phyloP scores from a whole-genome alignment of 92 coral and sea anemone genomes.

The Virgularia gustaviana region DNA sequence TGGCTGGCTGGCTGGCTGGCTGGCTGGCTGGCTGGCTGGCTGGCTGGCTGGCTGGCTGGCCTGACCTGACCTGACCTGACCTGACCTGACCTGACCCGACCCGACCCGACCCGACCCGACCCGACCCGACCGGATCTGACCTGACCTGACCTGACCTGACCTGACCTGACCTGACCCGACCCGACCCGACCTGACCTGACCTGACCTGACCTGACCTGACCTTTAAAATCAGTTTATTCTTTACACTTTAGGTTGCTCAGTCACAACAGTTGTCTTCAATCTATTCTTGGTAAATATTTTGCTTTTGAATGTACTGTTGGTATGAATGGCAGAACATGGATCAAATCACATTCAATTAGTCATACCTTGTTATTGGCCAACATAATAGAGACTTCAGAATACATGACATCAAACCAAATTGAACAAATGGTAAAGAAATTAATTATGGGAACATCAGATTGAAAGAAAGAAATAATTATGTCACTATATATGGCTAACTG shows the following conservation, averaged over 20 bases:
- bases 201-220: neutral
- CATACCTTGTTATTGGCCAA: constrained; percentile 76
- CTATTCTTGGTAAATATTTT: constrained; percentile 74
- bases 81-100: too few relatives aligned
- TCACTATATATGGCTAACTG: too few relatives aligned
- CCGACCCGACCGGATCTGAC: too few relatives aligned
- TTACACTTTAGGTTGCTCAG: constrained; percentile 66
- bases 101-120: too few relatives aligned
- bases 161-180: neutral
- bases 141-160: neutral
- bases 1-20: too few relatives aligned
- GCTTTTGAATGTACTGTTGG: constrained; percentile 92
- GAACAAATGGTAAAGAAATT: constrained; percentile 76
- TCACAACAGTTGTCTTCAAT: constrained; percentile 63
- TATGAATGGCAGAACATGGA: constrained; percentile 92
- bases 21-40: too few relatives aligned
- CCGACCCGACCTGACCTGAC: neutral
- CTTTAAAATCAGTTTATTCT: neutral
- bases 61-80: too few relatives aligned
- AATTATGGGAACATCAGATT: constrained; percentile 68
- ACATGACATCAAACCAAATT: constrained; percentile 72
- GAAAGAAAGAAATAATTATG: too few relatives aligned
- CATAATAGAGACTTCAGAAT: constrained; percentile 78
- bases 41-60: too few relatives aligned
- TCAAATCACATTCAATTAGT: constrained; percentile 57